Conservation (phyloP, 2,797 vertebrate genomes). For the Buceros bicornis region DNA sequence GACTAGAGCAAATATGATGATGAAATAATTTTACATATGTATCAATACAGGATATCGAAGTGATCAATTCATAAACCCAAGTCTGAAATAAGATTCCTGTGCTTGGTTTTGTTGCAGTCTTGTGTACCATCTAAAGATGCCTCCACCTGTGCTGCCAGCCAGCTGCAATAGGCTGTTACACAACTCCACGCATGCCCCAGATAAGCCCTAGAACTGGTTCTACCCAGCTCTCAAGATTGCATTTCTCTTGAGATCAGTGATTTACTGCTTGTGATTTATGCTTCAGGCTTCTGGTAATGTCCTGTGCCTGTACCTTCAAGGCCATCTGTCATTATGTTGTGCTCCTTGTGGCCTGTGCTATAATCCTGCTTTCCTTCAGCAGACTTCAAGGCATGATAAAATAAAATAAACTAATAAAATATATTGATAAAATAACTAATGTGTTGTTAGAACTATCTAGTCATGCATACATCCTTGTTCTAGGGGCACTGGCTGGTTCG, state of each 20-base stretch:
- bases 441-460: background rate
- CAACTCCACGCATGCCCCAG: background rate
- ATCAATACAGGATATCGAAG: slow-evolving; percentile 2
- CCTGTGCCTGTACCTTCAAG: background rate
- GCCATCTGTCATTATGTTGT: accelerated
- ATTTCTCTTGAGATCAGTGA: slow-evolving; percentile 1
- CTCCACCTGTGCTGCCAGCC: slow-evolving; percentile 29
- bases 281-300: background rate
- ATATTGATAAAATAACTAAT: background rate
- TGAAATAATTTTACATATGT: background rate
- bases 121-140: slow-evolving; percentile 7
- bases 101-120: slow-evolving; percentile 40
- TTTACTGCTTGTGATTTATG: background rate
- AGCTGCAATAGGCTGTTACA: slow-evolving; percentile 46
- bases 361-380: background rate
- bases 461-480: background rate
- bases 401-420: no score
- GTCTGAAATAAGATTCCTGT: slow-evolving; percentile 39
- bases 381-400: background rate
- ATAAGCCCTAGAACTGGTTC: slow-evolving; percentile 39
- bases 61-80: background rate
- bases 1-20: background rate
- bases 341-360: background rate
- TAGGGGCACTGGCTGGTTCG: background rate
- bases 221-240: background rate